These are phyloP conservation scores for Chrysodeixis includens DNA, from an alignment of 2,888 invertebrate species.

Conservation along the genomic window DNA sequence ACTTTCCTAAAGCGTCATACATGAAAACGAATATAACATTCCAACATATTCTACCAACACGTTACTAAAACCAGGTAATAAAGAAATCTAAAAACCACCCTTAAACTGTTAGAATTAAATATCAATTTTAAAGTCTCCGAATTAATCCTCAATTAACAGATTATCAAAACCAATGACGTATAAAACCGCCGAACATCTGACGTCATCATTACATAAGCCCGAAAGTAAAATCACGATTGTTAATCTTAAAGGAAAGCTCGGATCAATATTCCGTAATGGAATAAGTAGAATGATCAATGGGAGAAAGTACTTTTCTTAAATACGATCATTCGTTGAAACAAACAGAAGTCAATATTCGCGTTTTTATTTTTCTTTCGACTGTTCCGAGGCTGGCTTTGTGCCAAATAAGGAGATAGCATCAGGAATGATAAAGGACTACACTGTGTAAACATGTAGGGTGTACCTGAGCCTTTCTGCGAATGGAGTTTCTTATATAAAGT, in stretches of 20 bases:
- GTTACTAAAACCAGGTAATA: too few relatives aligned
- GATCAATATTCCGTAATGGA: slow-evolving; percentile 1
- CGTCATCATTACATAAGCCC: background rate
- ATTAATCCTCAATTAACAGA: too few relatives aligned
- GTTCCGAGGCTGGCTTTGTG: slow-evolving; percentile 3
- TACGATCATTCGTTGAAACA: background rate
- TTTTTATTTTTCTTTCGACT: background rate
- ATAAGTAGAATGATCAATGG: background rate
- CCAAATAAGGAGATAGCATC: slow-evolving; percentile 5
- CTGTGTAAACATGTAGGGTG: background rate
- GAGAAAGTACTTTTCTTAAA: background rate
- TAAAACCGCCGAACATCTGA: background rate
- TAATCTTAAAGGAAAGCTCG: background rate
- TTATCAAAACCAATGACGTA: background rate
- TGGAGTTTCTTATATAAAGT: background rate
- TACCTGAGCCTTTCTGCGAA: background rate
- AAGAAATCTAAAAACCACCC: too few relatives aligned
- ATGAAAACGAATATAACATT: too few relatives aligned
- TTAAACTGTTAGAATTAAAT: too few relatives aligned
- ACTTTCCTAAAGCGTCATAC: too few relatives aligned
- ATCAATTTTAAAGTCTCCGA: too few relatives aligned
- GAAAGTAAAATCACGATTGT: background rate
- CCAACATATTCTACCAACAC: too few relatives aligned
- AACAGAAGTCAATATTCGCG: background rate
- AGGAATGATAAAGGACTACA: slow-evolving; percentile 1